A percentile compares a stretch with the other conserved stretches of the same genome.
Evolutionary conservation across 2,888 invertebrate genomes (phyloP).

Genomic region (Pimpla rufipes): DNA sequence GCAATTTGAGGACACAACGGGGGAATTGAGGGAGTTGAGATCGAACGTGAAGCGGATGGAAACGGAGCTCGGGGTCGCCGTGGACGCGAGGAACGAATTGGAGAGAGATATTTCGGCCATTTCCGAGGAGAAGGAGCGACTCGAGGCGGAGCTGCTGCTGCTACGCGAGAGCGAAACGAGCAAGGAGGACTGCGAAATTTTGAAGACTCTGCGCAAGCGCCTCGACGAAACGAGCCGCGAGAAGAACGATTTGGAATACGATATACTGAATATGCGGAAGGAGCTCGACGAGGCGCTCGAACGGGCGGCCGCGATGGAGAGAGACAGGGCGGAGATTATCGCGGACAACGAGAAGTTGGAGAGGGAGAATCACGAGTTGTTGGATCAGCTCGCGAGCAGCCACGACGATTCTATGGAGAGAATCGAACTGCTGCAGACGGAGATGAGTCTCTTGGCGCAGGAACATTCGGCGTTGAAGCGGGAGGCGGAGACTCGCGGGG

Average conservation of each 20-base stretch:
- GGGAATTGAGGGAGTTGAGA: slow-evolving; percentile 81
- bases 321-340: slow-evolving; percentile 69
- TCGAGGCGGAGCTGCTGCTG: slow-evolving; percentile 76
- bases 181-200: slow-evolving; percentile 72
- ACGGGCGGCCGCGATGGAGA: slow-evolving; percentile 70
- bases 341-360: slow-evolving; percentile 76
- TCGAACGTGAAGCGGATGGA: slow-evolving; percentile 85
- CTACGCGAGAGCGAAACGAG: slow-evolving; percentile 71
- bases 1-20: slow-evolving; percentile 79
- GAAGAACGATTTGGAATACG: slow-evolving; percentile 88
- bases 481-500: slow-evolving; percentile 64
- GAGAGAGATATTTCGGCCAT: slow-evolving; percentile 78
- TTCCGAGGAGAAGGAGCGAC: slow-evolving; percentile 76
- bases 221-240: slow-evolving; percentile 83
- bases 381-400: slow-evolving; percentile 79
- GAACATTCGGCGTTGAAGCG: slow-evolving; percentile 77
- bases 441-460: slow-evolving; percentile 79
- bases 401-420: slow-evolving; percentile 81
- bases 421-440: slow-evolving; percentile 81
- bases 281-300: slow-evolving; percentile 86
- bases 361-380: slow-evolving; percentile 77
- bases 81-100: slow-evolving; percentile 85
- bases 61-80: slow-evolving; percentile 84
- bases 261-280: slow-evolving; percentile 87
- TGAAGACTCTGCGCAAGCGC: slow-evolving; percentile 75